Evolutionary conservation across 2,797 vertebrate genomes (phyloP), one percentile per base, ranked within the genome.

Genomic region (Anabacerthia variegaticeps): DNA sequence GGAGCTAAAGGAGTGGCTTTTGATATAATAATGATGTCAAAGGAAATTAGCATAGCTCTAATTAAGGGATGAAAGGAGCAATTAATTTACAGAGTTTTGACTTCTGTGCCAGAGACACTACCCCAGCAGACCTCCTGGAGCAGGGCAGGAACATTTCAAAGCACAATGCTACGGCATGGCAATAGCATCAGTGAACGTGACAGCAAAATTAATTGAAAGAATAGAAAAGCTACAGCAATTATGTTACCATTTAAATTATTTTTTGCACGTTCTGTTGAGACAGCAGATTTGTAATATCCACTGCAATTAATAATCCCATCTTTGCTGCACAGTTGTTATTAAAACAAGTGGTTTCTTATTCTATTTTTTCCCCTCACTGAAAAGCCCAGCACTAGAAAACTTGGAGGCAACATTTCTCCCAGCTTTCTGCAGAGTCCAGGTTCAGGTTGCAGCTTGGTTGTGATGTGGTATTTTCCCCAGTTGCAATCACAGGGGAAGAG

Each of bases 21-120:
- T 85, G 61, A 41, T 39, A 32, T 41, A 87, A 65, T 74, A 95
- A 82, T 72, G 81, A 58, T 77, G 49, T 83, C 87, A 75, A 89
- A 93, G 54, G 72, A 92, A 94, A 96, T 92, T 85, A 95, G 10
- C 41, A 21, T 46, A 49, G 63, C 54, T 93, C 71, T 94, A 92
- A 87, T 91, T 91, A 92, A 75, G 23, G 48, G 52, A 93, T 91
- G 72, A 95, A 92, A 91, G 61, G 18, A 89, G 14, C 43, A 85
- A 89, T 89, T 82, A 77, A 83, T 88, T 85, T 78, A 59, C 41
- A 51, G 58, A 36, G 39, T 88, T 95, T 81, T 65, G 69, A 65
- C 44, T 89, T 72, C 63, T 80, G 5, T 92, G 34, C 68, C 43
- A 49, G 82, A 61, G 73, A 62, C 1, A 1, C 71, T 89, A n/a